Evolutionary conservation across 1,140 invertebrate species (phyloP).

Genomic region (Drosophila quadrilineata): DNA sequence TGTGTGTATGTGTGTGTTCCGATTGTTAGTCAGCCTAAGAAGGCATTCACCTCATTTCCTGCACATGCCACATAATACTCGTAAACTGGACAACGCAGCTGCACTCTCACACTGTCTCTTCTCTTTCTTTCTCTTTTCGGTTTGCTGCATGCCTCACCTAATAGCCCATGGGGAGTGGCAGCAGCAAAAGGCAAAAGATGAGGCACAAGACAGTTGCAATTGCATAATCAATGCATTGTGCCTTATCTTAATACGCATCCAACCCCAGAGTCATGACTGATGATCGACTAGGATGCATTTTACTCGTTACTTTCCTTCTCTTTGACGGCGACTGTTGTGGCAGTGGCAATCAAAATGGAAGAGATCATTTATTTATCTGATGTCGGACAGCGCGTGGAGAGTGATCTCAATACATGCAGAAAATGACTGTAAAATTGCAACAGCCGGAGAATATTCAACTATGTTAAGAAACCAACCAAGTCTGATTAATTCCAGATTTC

Average conservation of each 20-base stretch:
- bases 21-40: slow-evolving; percentile 54
- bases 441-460: too few relatives aligned
- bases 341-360: too few relatives aligned
- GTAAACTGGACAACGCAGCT: slow-evolving; percentile 32
- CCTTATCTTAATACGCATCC: slow-evolving; percentile 38
- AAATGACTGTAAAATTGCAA: too few relatives aligned
- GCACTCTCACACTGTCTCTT: neutral
- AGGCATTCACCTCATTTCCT: slow-evolving; percentile 71
- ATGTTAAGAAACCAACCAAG: too few relatives aligned
- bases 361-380: slow-evolving; percentile 13
- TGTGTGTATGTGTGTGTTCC: slow-evolving; percentile 20
- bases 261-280: slow-evolving; percentile 37
- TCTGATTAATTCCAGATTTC: too few relatives aligned
- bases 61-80: slow-evolving; percentile 17
- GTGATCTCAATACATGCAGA: slow-evolving; percentile 15
- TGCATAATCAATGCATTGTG: slow-evolving; percentile 36
- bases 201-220: slow-evolving; percentile 21
- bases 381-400: neutral
- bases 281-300: slow-evolving; percentile 31
- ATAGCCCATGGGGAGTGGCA: slow-evolving; percentile 9
- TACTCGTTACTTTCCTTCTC: slow-evolving; percentile 38
- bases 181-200: neutral
- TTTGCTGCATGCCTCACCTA: slow-evolving; percentile 1
- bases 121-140: neutral
- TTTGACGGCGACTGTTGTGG: too few relatives aligned